Conservation (phyloP, 1,140 invertebrate species). For the Pogonomyrmex californicus region DNA sequence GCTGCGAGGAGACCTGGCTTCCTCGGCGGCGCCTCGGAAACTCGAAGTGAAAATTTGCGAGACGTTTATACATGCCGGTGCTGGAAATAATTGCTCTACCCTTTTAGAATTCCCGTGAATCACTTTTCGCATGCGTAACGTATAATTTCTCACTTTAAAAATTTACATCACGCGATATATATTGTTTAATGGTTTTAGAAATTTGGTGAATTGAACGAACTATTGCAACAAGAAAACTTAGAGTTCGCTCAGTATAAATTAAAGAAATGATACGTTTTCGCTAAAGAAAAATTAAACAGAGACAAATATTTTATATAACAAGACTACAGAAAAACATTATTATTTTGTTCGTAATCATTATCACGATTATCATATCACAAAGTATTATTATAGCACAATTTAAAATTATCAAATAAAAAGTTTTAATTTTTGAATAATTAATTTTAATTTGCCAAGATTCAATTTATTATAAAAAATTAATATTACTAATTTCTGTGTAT, state of each 20-base stretch:
- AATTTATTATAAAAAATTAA: no score
- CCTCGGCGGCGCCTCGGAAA: constrained; percentile 34
- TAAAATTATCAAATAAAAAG: neutral
- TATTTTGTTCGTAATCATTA: neutral
- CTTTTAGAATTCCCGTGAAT: constrained; percentile 35
- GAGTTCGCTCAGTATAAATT: neutral
- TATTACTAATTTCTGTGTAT: neutral
- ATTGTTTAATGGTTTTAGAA: neutral
- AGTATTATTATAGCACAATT: neutral
- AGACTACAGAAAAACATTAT: neutral
- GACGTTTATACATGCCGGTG: constrained; percentile 52
- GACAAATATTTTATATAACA: neutral
- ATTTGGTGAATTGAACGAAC: neutral
- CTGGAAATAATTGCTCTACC: constrained; percentile 44
- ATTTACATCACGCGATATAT: neutral
- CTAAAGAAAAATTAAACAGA: neutral
- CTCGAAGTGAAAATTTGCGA: constrained; percentile 63
- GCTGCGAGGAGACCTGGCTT: constrained; percentile 48
- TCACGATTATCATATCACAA: neutral
- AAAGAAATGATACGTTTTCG: neutral
- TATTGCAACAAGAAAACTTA: no score
- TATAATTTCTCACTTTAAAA: neutral
- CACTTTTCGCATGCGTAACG: neutral
- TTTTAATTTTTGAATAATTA: neutral
- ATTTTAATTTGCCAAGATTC: neutral